A percentile compares a stretch with the other conserved stretches of the same genome.
Conservation (phyloP, 92 coral and sea anemone species). For the Galaxea fascicularis region DNA sequence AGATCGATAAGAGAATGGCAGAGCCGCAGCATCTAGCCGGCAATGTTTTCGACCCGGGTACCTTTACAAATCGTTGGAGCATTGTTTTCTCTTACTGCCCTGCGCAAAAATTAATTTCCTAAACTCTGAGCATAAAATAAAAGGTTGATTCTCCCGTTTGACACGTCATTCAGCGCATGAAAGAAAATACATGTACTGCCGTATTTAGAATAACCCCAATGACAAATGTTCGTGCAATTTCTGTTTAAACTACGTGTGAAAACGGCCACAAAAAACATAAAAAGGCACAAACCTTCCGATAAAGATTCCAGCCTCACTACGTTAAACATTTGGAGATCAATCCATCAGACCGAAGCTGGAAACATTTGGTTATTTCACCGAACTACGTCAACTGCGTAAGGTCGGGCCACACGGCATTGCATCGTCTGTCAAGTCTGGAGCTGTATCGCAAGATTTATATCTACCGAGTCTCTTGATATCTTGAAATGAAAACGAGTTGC, state of each 20-base stretch:
- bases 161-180: not conserved
- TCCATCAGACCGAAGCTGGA: not conserved
- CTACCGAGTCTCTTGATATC: not conserved
- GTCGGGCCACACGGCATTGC: not conserved
- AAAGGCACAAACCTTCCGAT: constrained; percentile 31
- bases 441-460: not conserved
- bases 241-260: not conserved
- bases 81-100: too few relatives aligned
- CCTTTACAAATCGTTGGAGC: not conserved
- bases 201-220: not conserved
- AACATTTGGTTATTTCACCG: constrained; percentile 14
- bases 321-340: constrained; percentile 12
- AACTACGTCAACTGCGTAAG: not conserved
- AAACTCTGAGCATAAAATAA: not conserved
- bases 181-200: not conserved
- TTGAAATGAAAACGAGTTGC: constrained; percentile 6
- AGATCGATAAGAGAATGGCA: not conserved
- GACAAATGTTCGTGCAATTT: not conserved
- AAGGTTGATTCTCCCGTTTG: not conserved
- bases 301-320: constrained; percentile 31
- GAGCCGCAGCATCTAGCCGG: not conserved
- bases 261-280: not conserved
- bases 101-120: not conserved
- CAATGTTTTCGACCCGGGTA: not conserved
- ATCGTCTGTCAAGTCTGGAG: not conserved